Conservation (phyloP, 64 coral and sea anemone species). For the Orbicella faveolata region DNA sequence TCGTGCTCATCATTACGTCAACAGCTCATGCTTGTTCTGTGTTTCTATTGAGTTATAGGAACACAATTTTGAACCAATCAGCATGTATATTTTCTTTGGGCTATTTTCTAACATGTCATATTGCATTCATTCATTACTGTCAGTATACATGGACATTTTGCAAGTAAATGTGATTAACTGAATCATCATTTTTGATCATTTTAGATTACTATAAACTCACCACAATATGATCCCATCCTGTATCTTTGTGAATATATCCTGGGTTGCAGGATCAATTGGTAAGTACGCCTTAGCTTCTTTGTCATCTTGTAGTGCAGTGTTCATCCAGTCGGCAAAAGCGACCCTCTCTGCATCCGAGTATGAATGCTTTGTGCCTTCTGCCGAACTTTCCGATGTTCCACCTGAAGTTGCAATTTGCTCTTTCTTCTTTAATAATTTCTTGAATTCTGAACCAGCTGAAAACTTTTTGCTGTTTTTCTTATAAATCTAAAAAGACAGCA, state of each 20-base stretch:
- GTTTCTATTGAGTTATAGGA: no score
- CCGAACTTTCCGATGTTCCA: conserved; percentile 73
- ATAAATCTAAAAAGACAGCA: conserved; percentile 48
- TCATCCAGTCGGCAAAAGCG: conserved; percentile 99
- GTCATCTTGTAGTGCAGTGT: conserved; percentile 80
- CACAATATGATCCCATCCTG: conserved; percentile 88
- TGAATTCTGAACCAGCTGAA: conserved; percentile 56
- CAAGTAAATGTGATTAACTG: no score
- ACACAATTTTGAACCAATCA: no score
- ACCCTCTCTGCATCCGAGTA: conserved; percentile 78
- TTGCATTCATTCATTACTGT: no score
- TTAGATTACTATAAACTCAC: conserved; percentile 23
- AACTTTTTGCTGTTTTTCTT: conserved; percentile 61
- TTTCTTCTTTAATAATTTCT: conserved; percentile 68
- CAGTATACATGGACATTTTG: no score
- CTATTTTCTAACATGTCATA: no score
- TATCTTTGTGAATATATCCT: conserved; percentile 81
- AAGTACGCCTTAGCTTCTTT: conserved; percentile 64
- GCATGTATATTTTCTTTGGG: no score
- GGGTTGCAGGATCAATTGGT: conserved; percentile 61
- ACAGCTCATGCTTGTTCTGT: no score
- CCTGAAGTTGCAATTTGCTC: conserved; percentile 58
- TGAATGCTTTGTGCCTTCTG: conserved; percentile 88
- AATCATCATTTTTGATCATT: neutral
- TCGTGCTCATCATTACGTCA: no score